Percentiles rank a stretch among this genome's conserved stretches.
phyloP scores from a whole-genome alignment of 2,113 vertebrate genomes.

The Anarrhichthys ocellatus region DNA sequence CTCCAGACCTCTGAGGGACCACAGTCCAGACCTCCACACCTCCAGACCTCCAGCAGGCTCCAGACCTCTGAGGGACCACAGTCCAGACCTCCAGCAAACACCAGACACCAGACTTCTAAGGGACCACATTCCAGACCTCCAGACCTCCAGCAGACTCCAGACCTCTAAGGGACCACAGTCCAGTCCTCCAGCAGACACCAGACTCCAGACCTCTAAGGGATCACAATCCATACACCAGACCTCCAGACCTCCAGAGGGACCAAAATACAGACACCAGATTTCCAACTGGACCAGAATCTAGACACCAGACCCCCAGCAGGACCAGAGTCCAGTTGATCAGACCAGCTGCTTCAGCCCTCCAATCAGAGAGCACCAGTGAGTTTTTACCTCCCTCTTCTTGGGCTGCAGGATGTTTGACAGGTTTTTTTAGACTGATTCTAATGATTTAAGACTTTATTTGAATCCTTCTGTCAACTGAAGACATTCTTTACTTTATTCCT shows the following conservation, averaged over 20 bases:
- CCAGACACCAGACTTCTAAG: background rate
- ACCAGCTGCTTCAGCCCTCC: background rate
- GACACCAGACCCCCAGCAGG: too few species aligned
- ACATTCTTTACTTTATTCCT: too few species aligned
- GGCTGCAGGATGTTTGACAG: too few species aligned
- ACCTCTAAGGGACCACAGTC: too few species aligned
- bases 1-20: background rate
- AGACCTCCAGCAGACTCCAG: background rate
- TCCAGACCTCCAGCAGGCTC: background rate
- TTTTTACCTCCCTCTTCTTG: background rate
- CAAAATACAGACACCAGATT: background rate
- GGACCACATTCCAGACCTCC: background rate
- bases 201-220: too few species aligned
- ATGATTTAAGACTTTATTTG: too few species aligned
- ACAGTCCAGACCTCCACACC: background rate
- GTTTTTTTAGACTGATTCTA: background rate
- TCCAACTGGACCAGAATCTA: too few species aligned
- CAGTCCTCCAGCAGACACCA: too few species aligned
- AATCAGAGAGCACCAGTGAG: slow-evolving; percentile 14
- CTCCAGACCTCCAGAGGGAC: too few species aligned
- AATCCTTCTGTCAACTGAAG: too few species aligned
- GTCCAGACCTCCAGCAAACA: too few species aligned
- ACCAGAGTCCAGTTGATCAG: background rate
- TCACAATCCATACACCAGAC: too few species aligned
- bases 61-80: background rate